phyloP scores from a whole-genome alignment of 2,113 vertebrate species.

The Ceyx cyanopectus region DNA sequence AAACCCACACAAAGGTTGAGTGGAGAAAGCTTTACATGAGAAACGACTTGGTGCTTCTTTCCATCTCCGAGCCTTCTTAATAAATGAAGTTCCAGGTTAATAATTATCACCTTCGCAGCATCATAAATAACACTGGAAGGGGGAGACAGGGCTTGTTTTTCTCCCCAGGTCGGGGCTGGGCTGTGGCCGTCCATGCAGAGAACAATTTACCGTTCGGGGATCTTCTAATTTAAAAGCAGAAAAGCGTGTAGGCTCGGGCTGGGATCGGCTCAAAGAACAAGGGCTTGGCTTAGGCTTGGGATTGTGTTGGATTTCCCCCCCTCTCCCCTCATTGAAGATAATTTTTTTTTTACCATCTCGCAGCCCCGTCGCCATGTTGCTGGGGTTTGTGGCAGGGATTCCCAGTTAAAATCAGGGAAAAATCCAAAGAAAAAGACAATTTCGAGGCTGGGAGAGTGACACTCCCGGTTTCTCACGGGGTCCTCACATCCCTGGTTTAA shows the following conservation, averaged over 20 bases:
- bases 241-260: slow-evolving; percentile 57
- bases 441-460: not conserved
- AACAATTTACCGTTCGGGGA: slow-evolving; percentile 61
- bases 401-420: not conserved
- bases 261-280: slow-evolving; percentile 50
- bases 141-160: not conserved
- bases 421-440: not conserved
- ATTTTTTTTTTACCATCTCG: not conserved
- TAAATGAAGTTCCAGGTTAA: slow-evolving; percentile 64
- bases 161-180: slow-evolving; percentile 47
- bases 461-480: fast-evolving
- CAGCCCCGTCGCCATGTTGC: slow-evolving; percentile 19
- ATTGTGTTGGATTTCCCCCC: not conserved
- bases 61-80: not conserved
- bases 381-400: slow-evolving; percentile 5
- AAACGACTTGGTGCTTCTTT: not conserved
- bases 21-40: not conserved
- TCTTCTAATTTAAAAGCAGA: slow-evolving; percentile 68
- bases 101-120: slow-evolving; percentile 61
- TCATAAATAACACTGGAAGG: slow-evolving; percentile 56
- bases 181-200: slow-evolving; percentile 38
- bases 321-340: not conserved
- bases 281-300: slow-evolving; percentile 1
- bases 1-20: not conserved
- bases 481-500: not conserved